phyloP scores from a whole-genome alignment of 35 echinoderm and acorn worm species.

The Amphiura filiformis region DNA sequence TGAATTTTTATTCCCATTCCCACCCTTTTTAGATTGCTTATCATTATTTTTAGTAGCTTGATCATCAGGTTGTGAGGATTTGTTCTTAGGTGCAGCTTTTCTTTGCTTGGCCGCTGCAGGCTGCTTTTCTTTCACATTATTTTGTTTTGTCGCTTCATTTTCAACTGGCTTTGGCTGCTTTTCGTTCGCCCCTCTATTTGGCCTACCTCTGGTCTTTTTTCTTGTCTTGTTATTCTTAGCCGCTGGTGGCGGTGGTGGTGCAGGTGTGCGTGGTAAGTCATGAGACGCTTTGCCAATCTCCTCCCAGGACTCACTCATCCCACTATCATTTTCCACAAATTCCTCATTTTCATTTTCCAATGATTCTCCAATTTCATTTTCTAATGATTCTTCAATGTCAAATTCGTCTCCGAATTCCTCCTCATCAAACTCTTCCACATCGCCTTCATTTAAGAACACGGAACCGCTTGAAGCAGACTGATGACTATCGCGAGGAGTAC shows the following conservation, averaged over 20 bases:
- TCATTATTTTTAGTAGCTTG: background rate
- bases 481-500: background rate
- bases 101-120: background rate
- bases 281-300: background rate
- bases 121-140: background rate
- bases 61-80: background rate
- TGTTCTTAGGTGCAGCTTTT: background rate
- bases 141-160: background rate
- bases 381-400: background rate
- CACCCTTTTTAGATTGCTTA: background rate
- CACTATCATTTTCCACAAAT: background rate
- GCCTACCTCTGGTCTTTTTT: background rate
- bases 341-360: background rate
- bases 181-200: background rate
- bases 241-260: background rate
- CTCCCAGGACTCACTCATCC: background rate
- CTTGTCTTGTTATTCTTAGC: background rate
- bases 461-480: background rate
- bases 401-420: background rate
- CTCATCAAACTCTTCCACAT: background rate
- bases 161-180: background rate
- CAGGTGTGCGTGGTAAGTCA: background rate
- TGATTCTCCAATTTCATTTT: background rate
- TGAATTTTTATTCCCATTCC: background rate
- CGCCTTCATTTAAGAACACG: background rate